A percentile compares a stretch with the other conserved stretches of the same genome.
These are phyloP conservation scores for Nematostella vectensis DNA, from an alignment of 92 coral and sea anemone species.

Conservation along the genomic window DNA sequence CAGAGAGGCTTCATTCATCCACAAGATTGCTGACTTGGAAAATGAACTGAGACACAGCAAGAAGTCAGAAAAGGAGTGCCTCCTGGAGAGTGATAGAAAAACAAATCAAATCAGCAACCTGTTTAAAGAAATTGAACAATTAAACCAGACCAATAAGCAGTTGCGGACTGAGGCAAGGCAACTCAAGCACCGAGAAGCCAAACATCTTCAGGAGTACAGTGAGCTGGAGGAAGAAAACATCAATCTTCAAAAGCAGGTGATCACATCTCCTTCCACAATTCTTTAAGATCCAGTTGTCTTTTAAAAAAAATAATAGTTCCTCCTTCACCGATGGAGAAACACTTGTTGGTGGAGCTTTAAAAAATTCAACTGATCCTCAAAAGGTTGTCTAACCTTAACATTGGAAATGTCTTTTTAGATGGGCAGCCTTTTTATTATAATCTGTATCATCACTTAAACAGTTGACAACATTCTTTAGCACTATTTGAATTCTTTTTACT, in stretches of 20 bases:
- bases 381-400: too few relatives aligned
- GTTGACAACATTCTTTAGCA: too few relatives aligned
- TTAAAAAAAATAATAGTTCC: too few relatives aligned
- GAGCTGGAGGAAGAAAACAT: slow-evolving; percentile 96
- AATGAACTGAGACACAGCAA: slow-evolving; percentile 76
- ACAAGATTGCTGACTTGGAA: slow-evolving; percentile 87
- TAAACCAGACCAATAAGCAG: slow-evolving; percentile 60
- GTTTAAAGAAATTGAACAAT: slow-evolving; percentile 79
- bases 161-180: slow-evolving; percentile 79
- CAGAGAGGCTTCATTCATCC: slow-evolving; percentile 83
- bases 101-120: slow-evolving; percentile 53
- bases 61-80: slow-evolving; percentile 73
- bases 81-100: slow-evolving; percentile 74
- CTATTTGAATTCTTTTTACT: too few relatives aligned
- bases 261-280: too few relatives aligned
- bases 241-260: slow-evolving; percentile 69
- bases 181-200: slow-evolving; percentile 68
- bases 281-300: background rate
- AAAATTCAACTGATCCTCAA: too few relatives aligned
- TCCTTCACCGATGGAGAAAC: too few relatives aligned
- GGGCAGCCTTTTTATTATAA: too few relatives aligned
- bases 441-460: too few relatives aligned
- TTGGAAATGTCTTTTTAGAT: too few relatives aligned
- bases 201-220: slow-evolving; percentile 73
- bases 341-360: too few relatives aligned